These are phyloP conservation scores for Heliocidaris tuberculata DNA, from an alignment of 35 echinoderm and acorn worm species.

Conservation along the genomic window DNA sequence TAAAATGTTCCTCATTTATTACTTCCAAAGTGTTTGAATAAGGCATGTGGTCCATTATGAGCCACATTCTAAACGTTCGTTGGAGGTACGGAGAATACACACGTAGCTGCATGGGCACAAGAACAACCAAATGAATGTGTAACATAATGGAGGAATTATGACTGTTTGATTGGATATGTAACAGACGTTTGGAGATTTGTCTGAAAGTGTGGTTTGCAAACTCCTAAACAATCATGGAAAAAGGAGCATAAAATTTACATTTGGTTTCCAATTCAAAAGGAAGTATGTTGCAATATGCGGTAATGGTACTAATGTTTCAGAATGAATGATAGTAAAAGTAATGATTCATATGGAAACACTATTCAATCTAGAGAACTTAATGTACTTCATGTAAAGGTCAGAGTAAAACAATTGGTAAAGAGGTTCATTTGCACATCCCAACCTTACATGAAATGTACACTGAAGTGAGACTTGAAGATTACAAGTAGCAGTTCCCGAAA, in stretches of 20 bases:
- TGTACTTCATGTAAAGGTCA: background rate
- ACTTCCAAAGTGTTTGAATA: background rate
- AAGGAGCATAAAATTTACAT: background rate
- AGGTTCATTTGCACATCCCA: too few species aligned
- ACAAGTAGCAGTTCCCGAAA: background rate
- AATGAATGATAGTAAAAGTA: background rate
- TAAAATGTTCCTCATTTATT: background rate
- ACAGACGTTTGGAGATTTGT: background rate
- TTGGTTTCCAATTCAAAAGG: background rate
- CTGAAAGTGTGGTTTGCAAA: background rate
- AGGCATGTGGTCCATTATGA: background rate
- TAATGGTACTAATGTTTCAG: background rate
- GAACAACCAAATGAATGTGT: background rate
- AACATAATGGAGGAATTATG: background rate
- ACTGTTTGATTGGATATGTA: conserved; percentile 11
- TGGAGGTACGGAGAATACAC: background rate
- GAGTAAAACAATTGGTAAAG: too few species aligned
- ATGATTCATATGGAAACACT: background rate
- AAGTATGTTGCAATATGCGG: background rate
- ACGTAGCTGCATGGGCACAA: background rate
- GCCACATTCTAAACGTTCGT: background rate
- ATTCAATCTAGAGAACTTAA: background rate
- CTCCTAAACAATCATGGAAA: background rate
- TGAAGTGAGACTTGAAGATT: background rate
- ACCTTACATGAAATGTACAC: too few species aligned